These are phyloP conservation scores for Megaustenia siamemsis DNA, from an alignment of 2,888 invertebrate genomes.

Conservation along the genomic window DNA sequence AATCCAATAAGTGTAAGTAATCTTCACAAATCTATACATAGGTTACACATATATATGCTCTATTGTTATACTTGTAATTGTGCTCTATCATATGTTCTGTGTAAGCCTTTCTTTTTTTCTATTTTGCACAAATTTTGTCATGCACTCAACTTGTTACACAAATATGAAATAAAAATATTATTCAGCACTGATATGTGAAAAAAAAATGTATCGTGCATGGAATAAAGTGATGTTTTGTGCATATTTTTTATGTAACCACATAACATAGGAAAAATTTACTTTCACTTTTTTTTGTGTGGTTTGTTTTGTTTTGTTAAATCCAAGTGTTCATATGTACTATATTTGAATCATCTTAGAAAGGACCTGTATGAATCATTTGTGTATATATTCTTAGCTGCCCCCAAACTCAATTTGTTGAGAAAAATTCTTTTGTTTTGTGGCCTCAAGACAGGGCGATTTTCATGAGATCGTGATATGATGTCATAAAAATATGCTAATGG, in stretches of 20 bases:
- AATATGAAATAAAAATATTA: neutral
- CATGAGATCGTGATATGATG: neutral
- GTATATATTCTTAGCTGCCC: no score
- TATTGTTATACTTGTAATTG: conserved; percentile 12
- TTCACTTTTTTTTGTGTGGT: neutral
- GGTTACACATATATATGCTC: conserved; percentile 1
- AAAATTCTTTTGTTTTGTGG: neutral
- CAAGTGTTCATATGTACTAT: no score
- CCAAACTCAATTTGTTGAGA: no score
- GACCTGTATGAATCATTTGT: no score
- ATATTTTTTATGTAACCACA: conserved; percentile 15
- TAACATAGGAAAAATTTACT: neutral
- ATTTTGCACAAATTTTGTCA: conserved; percentile 19
- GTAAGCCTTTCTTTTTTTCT: neutral
- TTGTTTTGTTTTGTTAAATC: no score
- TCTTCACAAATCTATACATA: conserved; percentile 6
- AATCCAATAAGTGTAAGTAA: conserved; percentile 31
- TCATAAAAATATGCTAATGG: neutral
- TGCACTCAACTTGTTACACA: conserved; percentile 16
- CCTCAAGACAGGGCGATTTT: neutral
- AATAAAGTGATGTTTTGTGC: neutral
- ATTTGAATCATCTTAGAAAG: no score
- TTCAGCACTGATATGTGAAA: neutral
- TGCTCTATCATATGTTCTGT: neutral
- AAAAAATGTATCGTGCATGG: neutral